phyloP scores from a whole-genome alignment of 2,113 vertebrate species.

The Microcebus tavaratra region DNA sequence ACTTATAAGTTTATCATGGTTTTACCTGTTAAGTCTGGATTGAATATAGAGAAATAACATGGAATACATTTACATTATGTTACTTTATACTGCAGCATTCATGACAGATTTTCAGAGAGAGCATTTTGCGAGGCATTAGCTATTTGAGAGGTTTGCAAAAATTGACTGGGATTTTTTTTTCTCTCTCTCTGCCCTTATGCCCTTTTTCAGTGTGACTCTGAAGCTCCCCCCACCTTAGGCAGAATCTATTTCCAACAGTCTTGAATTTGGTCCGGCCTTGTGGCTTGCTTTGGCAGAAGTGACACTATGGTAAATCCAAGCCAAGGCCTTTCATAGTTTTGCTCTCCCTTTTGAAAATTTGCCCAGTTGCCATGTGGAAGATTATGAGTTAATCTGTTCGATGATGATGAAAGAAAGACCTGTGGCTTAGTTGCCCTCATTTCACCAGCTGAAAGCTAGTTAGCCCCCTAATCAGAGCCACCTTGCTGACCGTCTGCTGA shows the following conservation, averaged over 20 bases:
- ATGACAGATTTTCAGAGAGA: neutral
- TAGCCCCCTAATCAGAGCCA: neutral
- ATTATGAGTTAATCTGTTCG: neutral
- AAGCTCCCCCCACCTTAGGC: neutral
- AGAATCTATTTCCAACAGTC: neutral
- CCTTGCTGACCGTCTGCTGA: neutral
- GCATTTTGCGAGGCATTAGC: neutral
- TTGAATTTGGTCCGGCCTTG: neutral
- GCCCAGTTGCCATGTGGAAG: neutral
- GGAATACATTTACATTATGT: neutral
- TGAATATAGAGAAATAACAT: neutral
- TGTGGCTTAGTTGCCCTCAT: neutral
- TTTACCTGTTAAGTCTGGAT: neutral
- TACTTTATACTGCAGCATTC: neutral
- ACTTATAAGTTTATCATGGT: neutral
- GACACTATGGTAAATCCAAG: neutral
- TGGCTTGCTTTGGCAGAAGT: neutral
- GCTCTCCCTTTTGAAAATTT: neutral
- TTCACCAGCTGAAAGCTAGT: neutral
- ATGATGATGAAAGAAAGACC: neutral
- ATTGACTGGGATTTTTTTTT: neutral
- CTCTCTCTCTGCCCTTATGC: neutral
- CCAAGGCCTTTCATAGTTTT: neutral
- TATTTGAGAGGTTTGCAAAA: neutral
- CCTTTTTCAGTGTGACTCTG: neutral